phyloP scores from a whole-genome alignment of 2,797 vertebrate genomes.

The Linurgus olivaceus region DNA sequence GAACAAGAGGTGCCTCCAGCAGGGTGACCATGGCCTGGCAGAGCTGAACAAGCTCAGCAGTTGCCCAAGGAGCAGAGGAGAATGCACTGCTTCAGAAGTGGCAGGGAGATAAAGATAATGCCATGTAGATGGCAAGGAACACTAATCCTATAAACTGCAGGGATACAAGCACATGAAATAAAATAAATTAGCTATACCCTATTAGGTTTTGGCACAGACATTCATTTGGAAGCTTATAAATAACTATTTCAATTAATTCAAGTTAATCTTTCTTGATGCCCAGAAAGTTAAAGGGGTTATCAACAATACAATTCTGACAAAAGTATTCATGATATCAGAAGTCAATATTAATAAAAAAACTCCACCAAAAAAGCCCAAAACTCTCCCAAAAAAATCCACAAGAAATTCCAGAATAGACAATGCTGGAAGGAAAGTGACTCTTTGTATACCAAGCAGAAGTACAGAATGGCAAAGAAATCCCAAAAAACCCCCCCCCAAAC shows the following conservation, averaged over 20 bases:
- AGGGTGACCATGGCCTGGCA: background rate
- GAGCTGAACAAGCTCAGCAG: background rate
- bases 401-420: background rate
- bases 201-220: background rate
- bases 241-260: slow-evolving; percentile 11
- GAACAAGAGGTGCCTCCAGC: slow-evolving; percentile 9
- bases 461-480: background rate
- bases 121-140: background rate
- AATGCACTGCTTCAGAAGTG: background rate
- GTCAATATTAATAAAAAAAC: background rate
- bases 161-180: background rate
- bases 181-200: background rate
- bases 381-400: background rate
- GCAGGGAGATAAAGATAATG: background rate
- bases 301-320: background rate
- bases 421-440: background rate
- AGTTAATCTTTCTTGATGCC: background rate
- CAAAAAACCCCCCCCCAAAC: too few species aligned
- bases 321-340: background rate
- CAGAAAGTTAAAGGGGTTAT: background rate
- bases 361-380: background rate
- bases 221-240: background rate
- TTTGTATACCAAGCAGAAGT: background rate
- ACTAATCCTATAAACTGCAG: background rate
- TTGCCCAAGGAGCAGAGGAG: background rate